These are phyloP conservation scores for Saxidomus purpurata DNA, from an alignment of 1,140 invertebrate species.

Conservation along the genomic window DNA sequence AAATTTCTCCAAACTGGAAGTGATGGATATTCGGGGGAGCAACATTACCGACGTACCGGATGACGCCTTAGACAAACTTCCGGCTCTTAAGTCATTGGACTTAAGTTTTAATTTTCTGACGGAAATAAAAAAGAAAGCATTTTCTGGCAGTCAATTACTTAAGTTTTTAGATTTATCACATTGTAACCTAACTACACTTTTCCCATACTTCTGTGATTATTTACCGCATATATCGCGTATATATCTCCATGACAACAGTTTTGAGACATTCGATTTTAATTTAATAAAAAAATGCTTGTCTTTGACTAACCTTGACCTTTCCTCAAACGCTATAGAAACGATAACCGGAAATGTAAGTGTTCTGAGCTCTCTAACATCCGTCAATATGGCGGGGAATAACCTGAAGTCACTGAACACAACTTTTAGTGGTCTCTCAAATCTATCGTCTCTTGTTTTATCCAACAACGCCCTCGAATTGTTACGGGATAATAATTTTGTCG, in stretches of 20 bases:
- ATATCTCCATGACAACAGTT: constrained; percentile 34
- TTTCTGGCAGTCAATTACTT: constrained; percentile 5
- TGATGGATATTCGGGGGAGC: constrained; percentile 20
- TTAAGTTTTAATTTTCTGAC: constrained; percentile 5
- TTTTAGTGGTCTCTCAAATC: not conserved
- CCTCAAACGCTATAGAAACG: not conserved
- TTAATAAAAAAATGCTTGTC: not conserved
- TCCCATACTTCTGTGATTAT: constrained; percentile 60
- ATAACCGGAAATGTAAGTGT: not conserved
- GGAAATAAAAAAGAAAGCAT: constrained; percentile 13
- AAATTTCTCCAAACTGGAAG: not conserved
- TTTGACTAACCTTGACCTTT: constrained; percentile 24
- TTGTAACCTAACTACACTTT: not conserved
- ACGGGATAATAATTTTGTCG: not conserved
- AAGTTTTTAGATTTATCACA: constrained; percentile 24
- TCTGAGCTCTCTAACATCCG: not conserved
- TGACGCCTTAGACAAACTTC: not conserved
- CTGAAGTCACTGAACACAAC: not conserved
- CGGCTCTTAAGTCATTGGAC: constrained; percentile 5
- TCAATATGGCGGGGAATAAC: not conserved
- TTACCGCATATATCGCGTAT: constrained; percentile 33
- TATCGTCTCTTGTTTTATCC: not conserved
- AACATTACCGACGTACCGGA: not conserved
- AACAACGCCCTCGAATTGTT: not conserved
- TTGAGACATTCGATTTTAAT: constrained; percentile 45